Base-by-base conservation (phyloP, 1,140 invertebrate species). In the Macrobrachium nipponense region DNA sequence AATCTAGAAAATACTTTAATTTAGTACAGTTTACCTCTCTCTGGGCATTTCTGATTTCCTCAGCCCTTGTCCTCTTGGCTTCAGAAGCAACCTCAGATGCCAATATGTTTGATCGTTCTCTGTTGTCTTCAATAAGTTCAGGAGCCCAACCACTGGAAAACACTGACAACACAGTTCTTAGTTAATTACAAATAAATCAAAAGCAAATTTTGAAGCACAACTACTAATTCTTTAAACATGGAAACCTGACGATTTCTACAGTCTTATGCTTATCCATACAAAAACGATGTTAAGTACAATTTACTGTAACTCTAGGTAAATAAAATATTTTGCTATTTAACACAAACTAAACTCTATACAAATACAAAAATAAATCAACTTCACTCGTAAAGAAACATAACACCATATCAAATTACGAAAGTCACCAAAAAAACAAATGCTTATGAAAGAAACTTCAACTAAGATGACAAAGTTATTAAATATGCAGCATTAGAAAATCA, bases 61-160 rank as follows among this genome's bases (percentile, higher is more conserved):
- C 82, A 58, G 82, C 79, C 66, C 79, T 64, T 15, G 64, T 80
- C 51, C 79, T 81, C 64, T 87, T 87, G 12, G 59, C 85, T 58
- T 87, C 78, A 14, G 85, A 80, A 36, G 73, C 85, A 51, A 87
- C 85, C 58, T 87, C 85, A 12, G 85, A 81, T n/a, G 79, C 79
- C 43, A 81, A 58, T 17, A 81, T 80, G 68, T 44, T 81, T 11
- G 83, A 79, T 15, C 83, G 76, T 20, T 88, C 87, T 15, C 87
- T 70, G 36, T 81, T 72, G 15, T 89, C 88, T 18, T 89, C 88
- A 5, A 80, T 2, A 10, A 89, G 60, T 59, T 89, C 88, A 43
- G 88, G 88, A 20, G 88, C 88, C 88, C 88, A 89, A 11, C 88
- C 88, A 68, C 66, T 87, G n/a, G 85, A 89, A 59, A 89, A 89